phyloP scores from a whole-genome alignment of 2,113 vertebrate species.

The Triplophysa rosa region DNA sequence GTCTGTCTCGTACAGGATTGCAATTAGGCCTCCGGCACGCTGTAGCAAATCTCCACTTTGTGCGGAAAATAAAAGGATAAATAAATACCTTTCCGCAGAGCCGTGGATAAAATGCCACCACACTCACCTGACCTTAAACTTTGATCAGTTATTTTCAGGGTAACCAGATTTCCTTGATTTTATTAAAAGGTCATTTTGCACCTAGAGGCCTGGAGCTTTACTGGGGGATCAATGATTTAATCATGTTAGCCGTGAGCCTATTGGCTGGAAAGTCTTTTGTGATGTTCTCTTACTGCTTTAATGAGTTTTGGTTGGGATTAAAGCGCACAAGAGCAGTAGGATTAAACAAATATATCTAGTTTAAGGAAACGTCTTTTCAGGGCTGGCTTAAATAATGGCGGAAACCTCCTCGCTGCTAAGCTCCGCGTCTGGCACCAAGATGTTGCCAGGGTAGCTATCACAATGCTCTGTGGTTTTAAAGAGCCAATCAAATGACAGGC shows the following conservation, averaged over 20 bases:
- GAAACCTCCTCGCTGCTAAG: background rate
- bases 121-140: constrained; percentile 69
- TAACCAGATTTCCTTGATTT: constrained; percentile 79
- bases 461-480: constrained; percentile 21
- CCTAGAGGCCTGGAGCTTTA: constrained; percentile 74
- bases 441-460: constrained; percentile 1
- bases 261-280: constrained; percentile 77
- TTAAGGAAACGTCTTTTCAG: constrained; percentile 61
- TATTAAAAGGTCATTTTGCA: constrained; percentile 78
- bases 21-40: constrained; percentile 55
- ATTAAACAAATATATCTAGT: constrained; percentile 69
- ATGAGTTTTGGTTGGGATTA: constrained; percentile 76
- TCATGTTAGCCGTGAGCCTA: constrained; percentile 72
- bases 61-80: constrained; percentile 59
- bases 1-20: constrained; percentile 61
- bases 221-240: constrained; percentile 78
- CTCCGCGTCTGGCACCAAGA: background rate
- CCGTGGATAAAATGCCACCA: constrained; percentile 61
- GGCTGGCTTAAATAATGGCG: background rate
- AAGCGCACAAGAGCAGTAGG: constrained; percentile 71
- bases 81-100: constrained; percentile 68
- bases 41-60: constrained; percentile 49
- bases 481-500: constrained; percentile 24
- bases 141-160: constrained; percentile 79
- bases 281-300: constrained; percentile 79